A percentile compares a stretch with the other conserved stretches of the same genome.
Evolutionary conservation across 2,113 vertebrate species (phyloP).

Genomic region (Rhea pennata): DNA sequence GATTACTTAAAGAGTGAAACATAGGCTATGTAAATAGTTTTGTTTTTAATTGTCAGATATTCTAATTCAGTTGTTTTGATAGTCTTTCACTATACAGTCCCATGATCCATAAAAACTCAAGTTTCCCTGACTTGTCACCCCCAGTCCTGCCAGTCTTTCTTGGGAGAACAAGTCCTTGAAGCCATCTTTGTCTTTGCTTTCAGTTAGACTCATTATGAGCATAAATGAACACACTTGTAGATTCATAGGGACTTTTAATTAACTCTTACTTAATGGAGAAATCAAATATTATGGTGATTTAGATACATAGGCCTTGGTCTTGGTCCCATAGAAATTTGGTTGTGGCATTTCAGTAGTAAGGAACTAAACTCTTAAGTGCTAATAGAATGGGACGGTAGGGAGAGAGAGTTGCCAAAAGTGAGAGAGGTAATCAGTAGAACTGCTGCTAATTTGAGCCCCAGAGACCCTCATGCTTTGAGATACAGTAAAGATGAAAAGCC

Average conservation of each 20-base stretch:
- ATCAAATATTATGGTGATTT: background rate
- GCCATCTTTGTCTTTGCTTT: background rate
- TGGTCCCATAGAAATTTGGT: background rate
- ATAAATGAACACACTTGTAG: fast-evolving
- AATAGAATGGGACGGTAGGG: background rate
- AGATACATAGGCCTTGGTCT: background rate
- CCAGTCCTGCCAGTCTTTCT: background rate
- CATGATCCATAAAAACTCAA: background rate
- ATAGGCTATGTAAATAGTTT: background rate
- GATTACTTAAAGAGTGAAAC: background rate
- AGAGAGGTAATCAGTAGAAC: background rate
- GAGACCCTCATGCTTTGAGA: background rate
- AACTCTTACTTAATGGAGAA: background rate
- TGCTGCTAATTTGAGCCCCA: background rate
- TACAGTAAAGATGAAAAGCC: background rate
- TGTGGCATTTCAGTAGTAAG: background rate
- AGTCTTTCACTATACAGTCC: conserved; percentile 10
- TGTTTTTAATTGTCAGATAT: conserved; percentile 31
- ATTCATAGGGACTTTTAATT: background rate
- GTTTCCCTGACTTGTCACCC: background rate
- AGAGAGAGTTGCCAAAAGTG: background rate
- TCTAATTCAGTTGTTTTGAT: background rate
- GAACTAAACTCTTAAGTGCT: background rate
- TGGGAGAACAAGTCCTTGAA: background rate
- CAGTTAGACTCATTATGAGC: background rate